phyloP scores from a whole-genome alignment of 2,888 invertebrate species.

The Phalera bucephala region DNA sequence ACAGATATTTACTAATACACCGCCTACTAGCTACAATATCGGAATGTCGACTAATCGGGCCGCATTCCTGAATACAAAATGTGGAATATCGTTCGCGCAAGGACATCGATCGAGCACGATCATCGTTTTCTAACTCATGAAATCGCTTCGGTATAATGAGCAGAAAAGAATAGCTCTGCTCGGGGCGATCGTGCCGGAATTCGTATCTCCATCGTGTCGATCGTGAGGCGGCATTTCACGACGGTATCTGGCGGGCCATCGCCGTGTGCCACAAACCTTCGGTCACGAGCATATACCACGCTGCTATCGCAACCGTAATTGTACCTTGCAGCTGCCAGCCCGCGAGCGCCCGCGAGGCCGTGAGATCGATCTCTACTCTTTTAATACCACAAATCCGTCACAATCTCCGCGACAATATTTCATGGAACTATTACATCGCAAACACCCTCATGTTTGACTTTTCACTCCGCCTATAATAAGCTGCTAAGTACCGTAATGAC shows the following conservation, averaged over 20 bases:
- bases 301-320: conserved; percentile 66
- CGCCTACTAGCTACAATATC: conserved; percentile 48
- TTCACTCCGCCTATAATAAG: conserved; percentile 61
- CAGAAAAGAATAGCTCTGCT: conserved; percentile 43
- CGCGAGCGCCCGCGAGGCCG: conserved; percentile 58
- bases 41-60: conserved; percentile 75
- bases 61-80: conserved; percentile 73
- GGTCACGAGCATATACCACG: conserved; percentile 78
- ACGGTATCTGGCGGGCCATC: conserved; percentile 74
- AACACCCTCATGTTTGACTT: conserved; percentile 51
- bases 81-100: conserved; percentile 60
- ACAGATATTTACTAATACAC: conserved; percentile 72
- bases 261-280: conserved; percentile 65
- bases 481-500: conserved; percentile 64
- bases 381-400: conserved; percentile 22
- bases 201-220: conserved; percentile 55
- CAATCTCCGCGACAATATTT: conserved; percentile 9
- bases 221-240: conserved; percentile 80
- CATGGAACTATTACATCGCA: conserved; percentile 11
- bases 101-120: conserved; percentile 55
- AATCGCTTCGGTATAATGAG: conserved; percentile 7
- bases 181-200: conserved; percentile 66
- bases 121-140: conserved; percentile 24
- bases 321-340: conserved; percentile 69
- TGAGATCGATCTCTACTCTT: conserved; percentile 56